These are phyloP conservation scores for Drosophila saltans DNA, from an alignment of 1,140 invertebrate species.

Conservation along the genomic window DNA sequence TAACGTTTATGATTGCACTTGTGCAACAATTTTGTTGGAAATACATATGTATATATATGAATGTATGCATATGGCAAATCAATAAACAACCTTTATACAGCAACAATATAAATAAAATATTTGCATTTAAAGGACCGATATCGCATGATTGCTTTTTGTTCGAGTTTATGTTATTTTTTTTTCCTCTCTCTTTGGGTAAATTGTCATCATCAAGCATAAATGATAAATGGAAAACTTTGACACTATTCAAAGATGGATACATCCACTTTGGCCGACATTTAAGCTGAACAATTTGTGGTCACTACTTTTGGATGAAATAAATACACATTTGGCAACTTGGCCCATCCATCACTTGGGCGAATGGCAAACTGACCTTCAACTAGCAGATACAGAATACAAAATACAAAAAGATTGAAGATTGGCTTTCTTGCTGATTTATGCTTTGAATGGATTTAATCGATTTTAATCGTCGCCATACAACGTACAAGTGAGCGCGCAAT, in stretches of 20 bases:
- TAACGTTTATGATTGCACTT: not conserved
- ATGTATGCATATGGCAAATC: constrained; percentile 47
- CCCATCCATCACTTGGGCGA: constrained; percentile 32
- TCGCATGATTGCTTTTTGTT: constrained; percentile 12
- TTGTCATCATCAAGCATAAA: constrained; percentile 34
- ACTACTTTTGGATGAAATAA: constrained; percentile 33
- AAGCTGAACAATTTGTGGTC: constrained; percentile 11
- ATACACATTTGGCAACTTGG: constrained; percentile 9
- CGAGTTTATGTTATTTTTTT: constrained; percentile 45
- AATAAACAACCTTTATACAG: constrained; percentile 55
- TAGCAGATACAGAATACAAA: constrained; percentile 11
- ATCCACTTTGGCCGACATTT: constrained; percentile 25
- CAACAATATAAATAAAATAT: constrained; percentile 66
- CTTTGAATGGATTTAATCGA: constrained; percentile 71
- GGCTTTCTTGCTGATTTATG: constrained; percentile 63
- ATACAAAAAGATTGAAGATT: constrained; percentile 20
- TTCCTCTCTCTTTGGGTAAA: constrained; percentile 14
- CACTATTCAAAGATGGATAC: constrained; percentile 33
- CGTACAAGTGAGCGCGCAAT: constrained; percentile 65
- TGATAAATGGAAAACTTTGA: constrained; percentile 58
- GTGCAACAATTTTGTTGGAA: constrained; percentile 33
- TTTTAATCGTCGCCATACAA: constrained; percentile 70
- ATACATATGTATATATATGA: constrained; percentile 9
- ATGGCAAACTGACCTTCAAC: constrained; percentile 43
- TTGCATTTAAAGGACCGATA: constrained; percentile 57